Percentiles rank a stretch among this genome's conserved stretches.
Evolutionary conservation across 1,140 invertebrate species (phyloP).

Genomic region (Ptiloglossa arizonensis): DNA sequence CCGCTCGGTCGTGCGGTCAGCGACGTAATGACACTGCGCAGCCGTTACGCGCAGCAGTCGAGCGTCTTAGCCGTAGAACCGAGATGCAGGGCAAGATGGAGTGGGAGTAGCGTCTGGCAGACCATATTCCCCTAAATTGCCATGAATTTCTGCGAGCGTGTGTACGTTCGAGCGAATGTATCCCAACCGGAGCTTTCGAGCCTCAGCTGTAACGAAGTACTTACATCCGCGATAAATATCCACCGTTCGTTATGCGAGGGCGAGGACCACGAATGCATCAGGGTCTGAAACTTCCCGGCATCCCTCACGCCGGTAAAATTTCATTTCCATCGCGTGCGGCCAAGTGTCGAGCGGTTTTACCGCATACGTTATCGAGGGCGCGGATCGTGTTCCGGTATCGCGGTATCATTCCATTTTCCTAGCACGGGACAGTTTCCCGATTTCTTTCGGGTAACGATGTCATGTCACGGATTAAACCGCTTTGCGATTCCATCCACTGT

Average conservation of each 20-base stretch:
- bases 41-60: too few relatives aligned
- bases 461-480: background rate
- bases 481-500: background rate
- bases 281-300: background rate
- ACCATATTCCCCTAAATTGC: too few relatives aligned
- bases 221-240: conserved; percentile 28
- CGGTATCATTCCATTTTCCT: background rate
- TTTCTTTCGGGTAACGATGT: background rate
- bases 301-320: conserved; percentile 5
- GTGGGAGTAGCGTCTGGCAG: too few relatives aligned
- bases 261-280: background rate
- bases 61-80: too few relatives aligned
- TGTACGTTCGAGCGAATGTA: conserved; percentile 7
- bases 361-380: background rate
- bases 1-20: too few relatives aligned
- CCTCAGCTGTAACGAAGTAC: conserved; percentile 3
- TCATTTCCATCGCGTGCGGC: background rate
- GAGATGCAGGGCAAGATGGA: too few relatives aligned
- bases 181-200: background rate
- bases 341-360: background rate
- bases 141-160: too few relatives aligned
- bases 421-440: background rate
- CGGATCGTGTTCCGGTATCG: background rate
- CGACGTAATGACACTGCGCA: too few relatives aligned
- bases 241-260: conserved; percentile 15